These are phyloP conservation scores for Nasonia longicornis DNA, from an alignment of 1,140 invertebrate genomes.

Conservation along the genomic window DNA sequence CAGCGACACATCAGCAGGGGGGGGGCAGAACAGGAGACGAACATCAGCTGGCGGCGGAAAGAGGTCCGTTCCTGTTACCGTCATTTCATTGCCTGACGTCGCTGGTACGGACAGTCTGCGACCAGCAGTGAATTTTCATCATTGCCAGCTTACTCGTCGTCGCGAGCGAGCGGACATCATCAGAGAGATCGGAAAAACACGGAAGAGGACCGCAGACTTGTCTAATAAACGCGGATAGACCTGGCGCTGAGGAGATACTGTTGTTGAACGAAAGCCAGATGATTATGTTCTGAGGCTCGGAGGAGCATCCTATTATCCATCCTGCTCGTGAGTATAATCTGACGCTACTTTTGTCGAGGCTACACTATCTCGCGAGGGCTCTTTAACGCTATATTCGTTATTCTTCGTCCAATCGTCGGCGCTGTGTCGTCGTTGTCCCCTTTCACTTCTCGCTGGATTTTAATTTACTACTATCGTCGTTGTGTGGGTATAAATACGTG, in stretches of 20 bases:
- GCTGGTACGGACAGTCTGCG: no score
- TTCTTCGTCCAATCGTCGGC: background rate
- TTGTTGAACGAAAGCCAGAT: background rate
- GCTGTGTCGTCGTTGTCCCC: background rate
- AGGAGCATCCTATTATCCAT: background rate
- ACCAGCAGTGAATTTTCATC: no score
- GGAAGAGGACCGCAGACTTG: background rate
- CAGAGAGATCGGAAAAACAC: slow-evolving; percentile 22
- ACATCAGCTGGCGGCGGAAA: background rate
- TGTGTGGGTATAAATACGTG: background rate
- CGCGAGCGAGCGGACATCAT: background rate
- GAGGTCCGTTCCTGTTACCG: background rate
- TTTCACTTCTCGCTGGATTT: background rate
- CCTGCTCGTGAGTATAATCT: background rate
- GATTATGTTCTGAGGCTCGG: background rate
- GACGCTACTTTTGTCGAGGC: background rate
- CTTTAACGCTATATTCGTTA: background rate
- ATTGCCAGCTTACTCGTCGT: no score
- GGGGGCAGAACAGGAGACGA: no score
- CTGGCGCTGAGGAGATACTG: background rate
- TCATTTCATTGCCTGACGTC: background rate
- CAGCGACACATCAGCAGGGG: no score
- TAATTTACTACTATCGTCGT: background rate
- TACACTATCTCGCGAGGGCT: background rate
- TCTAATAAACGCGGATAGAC: background rate